Percentiles rank a stretch among this genome's conserved stretches.
phyloP scores from a whole-genome alignment of 2,113 vertebrate species.

The Odocoileus hemionus region DNA sequence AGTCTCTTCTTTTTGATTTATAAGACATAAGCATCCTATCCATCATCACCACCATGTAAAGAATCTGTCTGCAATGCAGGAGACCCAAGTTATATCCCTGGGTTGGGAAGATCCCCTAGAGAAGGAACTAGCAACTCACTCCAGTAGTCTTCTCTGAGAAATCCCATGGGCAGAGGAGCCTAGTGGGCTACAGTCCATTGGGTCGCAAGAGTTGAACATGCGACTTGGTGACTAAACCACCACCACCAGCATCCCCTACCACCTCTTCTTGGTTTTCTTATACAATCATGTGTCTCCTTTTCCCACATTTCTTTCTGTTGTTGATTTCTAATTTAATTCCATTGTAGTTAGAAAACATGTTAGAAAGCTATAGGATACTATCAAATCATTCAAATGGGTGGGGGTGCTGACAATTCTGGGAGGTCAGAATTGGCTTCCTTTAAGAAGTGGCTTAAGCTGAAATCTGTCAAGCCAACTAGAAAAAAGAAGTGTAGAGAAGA shows the following conservation, averaged over 20 bases:
- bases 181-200: no score
- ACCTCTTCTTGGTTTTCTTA: not conserved
- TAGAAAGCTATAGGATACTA: not conserved
- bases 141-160: no score
- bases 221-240: no score
- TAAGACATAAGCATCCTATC: not conserved
- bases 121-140: no score
- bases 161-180: no score
- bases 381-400: not conserved
- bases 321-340: not conserved
- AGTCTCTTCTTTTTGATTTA: not conserved
- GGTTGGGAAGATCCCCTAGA: no score
- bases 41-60: no score
- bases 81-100: no score
- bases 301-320: not conserved
- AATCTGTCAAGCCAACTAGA: not conserved
- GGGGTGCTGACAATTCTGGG: not conserved
- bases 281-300: not conserved
- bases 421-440: not conserved
- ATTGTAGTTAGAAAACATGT: not conserved
- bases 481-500: not conserved
- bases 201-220: no score
- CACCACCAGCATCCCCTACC: not conserved
- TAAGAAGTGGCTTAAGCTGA: not conserved
- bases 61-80: no score